Evolutionary conservation across 2,888 invertebrate species (phyloP).

Genomic region (Aricia artaxerxes): DNA sequence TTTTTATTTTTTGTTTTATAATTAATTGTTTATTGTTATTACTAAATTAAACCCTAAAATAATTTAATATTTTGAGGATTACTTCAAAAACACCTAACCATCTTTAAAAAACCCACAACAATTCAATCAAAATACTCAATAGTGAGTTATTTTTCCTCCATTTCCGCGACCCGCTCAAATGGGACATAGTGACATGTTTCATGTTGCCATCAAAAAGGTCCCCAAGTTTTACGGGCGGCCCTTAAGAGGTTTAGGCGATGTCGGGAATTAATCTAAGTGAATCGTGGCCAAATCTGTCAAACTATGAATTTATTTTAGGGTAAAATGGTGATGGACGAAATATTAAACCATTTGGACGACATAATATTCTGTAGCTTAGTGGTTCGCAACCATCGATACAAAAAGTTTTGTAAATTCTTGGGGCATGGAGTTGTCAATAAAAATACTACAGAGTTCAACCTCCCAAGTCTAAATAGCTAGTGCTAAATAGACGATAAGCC

Average conservation of each 20-base stretch:
- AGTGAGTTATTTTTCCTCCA: background rate
- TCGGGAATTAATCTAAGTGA: constrained; percentile 11
- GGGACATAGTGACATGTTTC: background rate
- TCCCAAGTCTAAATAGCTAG: background rate
- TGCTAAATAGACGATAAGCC: background rate
- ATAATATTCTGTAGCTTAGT: too few relatives aligned
- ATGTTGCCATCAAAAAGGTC: background rate
- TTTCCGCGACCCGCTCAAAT: background rate
- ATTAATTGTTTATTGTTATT: too few relatives aligned
- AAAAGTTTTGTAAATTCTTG: too few relatives aligned
- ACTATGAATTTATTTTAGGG: background rate
- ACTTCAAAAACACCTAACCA: too few relatives aligned
- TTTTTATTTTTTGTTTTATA: too few relatives aligned
- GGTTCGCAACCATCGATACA: too few relatives aligned
- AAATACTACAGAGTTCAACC: too few relatives aligned
- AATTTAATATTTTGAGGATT: too few relatives aligned
- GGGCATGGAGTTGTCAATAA: too few relatives aligned
- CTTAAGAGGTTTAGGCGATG: constrained; percentile 1
- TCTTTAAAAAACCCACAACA: background rate
- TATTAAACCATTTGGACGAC: too few relatives aligned
- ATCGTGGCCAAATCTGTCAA: background rate
- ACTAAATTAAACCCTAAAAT: too few relatives aligned
- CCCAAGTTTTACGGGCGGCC: constrained; percentile 4
- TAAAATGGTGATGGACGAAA: background rate
- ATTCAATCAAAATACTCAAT: background rate